phyloP scores from a whole-genome alignment of 2,797 vertebrate species.

The Distichodus sexfasciatus region DNA sequence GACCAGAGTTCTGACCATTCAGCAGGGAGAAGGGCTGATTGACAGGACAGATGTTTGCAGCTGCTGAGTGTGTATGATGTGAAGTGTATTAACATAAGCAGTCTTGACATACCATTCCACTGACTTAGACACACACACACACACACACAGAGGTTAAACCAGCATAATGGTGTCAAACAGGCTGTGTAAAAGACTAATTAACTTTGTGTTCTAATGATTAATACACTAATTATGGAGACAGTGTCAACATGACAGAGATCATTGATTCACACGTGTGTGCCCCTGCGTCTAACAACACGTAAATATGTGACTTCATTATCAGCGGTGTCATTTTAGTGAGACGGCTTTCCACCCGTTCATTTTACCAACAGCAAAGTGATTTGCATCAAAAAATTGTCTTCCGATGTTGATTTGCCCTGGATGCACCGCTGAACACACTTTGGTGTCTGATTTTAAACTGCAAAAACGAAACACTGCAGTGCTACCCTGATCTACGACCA shows the following conservation, averaged over 20 bases:
- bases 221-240: constrained; percentile 28
- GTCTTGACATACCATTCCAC: constrained; percentile 55
- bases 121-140: constrained; percentile 34
- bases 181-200: constrained; percentile 27
- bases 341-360: too few relatives aligned
- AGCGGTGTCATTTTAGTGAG: neutral
- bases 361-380: too few relatives aligned
- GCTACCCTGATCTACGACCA: neutral
- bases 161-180: constrained; percentile 24
- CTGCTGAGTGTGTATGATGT: too few relatives aligned
- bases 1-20: constrained; percentile 7
- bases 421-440: too few relatives aligned
- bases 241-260: constrained; percentile 4
- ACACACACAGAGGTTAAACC: neutral
- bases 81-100: constrained; percentile 38
- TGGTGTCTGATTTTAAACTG: too few relatives aligned
- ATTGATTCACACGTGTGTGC: constrained; percentile 5
- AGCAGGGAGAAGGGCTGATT: neutral
- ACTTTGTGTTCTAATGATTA: constrained; percentile 28
- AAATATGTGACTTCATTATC: neutral
- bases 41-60: constrained; percentile 39
- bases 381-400: too few relatives aligned
- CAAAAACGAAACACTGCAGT: neutral
- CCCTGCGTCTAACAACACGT: neutral
- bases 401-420: too few relatives aligned